Conservation (phyloP, 1,140 invertebrate species). For the Camponotus floridanus region DNA sequence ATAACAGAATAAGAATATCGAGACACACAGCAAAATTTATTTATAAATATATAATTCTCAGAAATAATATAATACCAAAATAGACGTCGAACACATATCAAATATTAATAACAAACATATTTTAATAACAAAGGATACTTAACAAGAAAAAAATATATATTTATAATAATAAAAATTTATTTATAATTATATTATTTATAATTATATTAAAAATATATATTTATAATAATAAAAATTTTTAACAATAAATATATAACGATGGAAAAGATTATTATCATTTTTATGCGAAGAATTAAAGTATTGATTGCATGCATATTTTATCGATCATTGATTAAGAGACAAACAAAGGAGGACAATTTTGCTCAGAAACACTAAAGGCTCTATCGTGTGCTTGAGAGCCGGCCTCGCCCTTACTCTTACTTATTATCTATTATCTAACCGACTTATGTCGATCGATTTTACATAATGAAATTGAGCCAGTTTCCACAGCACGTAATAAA, state of each 20-base stretch:
- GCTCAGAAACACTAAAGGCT: not conserved
- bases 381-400: not conserved
- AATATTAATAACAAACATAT: too few relatives aligned
- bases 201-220: not conserved
- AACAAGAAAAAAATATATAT: not conserved
- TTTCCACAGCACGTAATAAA: conserved; percentile 35
- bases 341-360: not conserved
- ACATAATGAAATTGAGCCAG: conserved; percentile 25
- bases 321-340: not conserved
- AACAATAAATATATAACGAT: not conserved
- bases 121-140: not conserved
- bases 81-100: not conserved
- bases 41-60: not conserved
- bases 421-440: conserved; percentile 55
- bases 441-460: conserved; percentile 4
- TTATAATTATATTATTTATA: too few relatives aligned
- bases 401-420: not conserved
- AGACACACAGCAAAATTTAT: not conserved
- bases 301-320: not conserved
- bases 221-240: not conserved
- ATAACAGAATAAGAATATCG: conserved; percentile 6
- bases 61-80: not conserved
- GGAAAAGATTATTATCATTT: not conserved
- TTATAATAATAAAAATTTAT: too few relatives aligned
- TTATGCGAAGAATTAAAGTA: not conserved